phyloP scores from a whole-genome alignment of 2,113 vertebrate genomes.

The Ophiodon elongatus region DNA sequence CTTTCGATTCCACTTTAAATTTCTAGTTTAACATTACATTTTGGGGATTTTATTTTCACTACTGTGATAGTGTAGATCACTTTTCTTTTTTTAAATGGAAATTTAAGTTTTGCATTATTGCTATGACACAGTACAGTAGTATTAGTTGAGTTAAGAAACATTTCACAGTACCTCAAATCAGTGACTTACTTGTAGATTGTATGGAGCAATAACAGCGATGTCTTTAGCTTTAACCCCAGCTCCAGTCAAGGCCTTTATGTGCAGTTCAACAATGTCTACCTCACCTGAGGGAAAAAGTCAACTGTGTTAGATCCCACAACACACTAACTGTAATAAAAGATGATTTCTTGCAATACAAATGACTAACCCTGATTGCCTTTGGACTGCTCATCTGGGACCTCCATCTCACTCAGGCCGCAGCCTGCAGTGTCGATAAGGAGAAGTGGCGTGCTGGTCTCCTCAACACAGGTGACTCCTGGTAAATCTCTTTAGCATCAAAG shows the following conservation, averaged over 20 bases:
- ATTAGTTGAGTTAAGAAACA: not conserved
- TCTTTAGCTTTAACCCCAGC: conserved; percentile 91
- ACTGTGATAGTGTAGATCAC: not conserved
- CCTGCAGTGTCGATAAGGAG: conserved; percentile 94
- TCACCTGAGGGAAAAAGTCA: conserved; percentile 85
- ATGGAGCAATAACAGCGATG: conserved; percentile 92
- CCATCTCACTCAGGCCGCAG: conserved; percentile 92
- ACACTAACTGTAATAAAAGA: not conserved
- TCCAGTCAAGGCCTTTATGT: conserved; percentile 89
- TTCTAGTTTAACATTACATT: not conserved
- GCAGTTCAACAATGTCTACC: conserved; percentile 89
- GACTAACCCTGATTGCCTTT: conserved; percentile 92
- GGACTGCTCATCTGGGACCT: conserved; percentile 91
- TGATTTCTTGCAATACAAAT: not conserved
- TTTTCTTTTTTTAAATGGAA: not conserved
- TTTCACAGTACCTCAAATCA: not conserved
- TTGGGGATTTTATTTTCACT: not conserved
- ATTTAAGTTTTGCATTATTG: not conserved
- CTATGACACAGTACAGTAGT: not conserved
- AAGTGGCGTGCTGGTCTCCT: conserved; percentile 89
- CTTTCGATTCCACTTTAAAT: not conserved
- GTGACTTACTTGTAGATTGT: conserved; percentile 93
- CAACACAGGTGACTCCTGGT: conserved; percentile 83
- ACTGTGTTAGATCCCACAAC: conserved; percentile 18
- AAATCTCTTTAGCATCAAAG: conserved; percentile 86